These are phyloP conservation scores for Pyralis farinalis DNA, from an alignment of 2,888 invertebrate species.

Conservation along the genomic window DNA sequence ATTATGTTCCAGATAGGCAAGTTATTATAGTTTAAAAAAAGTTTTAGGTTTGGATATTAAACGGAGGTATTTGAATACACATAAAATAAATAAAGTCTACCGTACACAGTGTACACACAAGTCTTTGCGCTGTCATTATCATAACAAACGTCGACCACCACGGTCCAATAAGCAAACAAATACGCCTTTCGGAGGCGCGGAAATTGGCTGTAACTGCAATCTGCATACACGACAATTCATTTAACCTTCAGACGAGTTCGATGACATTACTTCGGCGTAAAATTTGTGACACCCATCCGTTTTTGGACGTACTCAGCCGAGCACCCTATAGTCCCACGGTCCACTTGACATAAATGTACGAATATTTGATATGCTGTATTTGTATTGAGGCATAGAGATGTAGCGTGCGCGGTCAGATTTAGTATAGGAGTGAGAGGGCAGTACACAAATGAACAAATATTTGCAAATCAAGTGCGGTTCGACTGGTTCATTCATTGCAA, in stretches of 20 bases:
- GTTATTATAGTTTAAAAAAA: too few relatives aligned
- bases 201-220: slow-evolving; percentile 25
- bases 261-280: slow-evolving; percentile 31
- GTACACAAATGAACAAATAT: too few relatives aligned
- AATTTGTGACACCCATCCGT: slow-evolving; percentile 7
- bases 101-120: not conserved
- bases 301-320: slow-evolving; percentile 14
- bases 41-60: too few relatives aligned
- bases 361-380: slow-evolving; percentile 1
- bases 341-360: not conserved
- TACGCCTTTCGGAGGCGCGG: slow-evolving; percentile 9
- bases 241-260: slow-evolving; percentile 52
- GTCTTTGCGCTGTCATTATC: not conserved
- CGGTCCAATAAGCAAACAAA: not conserved
- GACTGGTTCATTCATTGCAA: too few relatives aligned
- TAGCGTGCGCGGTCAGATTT: too few relatives aligned
- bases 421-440: too few relatives aligned
- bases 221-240: slow-evolving; percentile 42
- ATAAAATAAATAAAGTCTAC: too few relatives aligned
- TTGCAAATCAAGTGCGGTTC: too few relatives aligned
- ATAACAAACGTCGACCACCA: not conserved
- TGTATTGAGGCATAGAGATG: not conserved
- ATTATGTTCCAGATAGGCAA: too few relatives aligned
- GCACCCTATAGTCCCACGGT: slow-evolving; percentile 28
- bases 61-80: too few relatives aligned